Evolutionary conservation across 2,113 vertebrate species (phyloP), one percentile per base, ranked within the genome.

Genomic region (Misgurnus mizolepis): DNA sequence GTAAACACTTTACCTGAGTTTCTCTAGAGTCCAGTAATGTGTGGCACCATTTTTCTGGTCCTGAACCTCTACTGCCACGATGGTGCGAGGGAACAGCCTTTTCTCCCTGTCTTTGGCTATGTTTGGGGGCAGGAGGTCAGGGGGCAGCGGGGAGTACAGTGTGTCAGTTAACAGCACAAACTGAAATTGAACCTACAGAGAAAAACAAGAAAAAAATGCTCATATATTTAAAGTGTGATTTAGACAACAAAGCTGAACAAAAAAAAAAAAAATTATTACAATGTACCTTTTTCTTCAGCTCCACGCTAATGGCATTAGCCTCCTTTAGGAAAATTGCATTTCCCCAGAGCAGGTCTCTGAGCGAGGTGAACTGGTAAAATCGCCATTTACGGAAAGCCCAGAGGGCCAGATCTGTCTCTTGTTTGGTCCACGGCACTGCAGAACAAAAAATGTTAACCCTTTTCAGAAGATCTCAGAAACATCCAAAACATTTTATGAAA

Each of bases 381-480:
- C 95, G 96, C 98, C 98, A 99, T 89, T 98, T 99, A 65, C 98
- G 94, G 90, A 98, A 98, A 75, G 95, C 97, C 97, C 98, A 99
- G 69, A 98, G 91, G 0, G 97, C 96, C 80, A 98, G 89, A 86
- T 98, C 96, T 0, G 95, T 96, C 84, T 99, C 97, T 9, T 91
- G 90, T 50, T 91, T 92, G 0, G 96, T 98, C 97, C 98, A 99
- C 0, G 94, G 94, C 85, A 98, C 97, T 98, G 89, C 55, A 73
- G 18, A 18, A 81, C 11, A 65, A 77, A 66, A 47, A 53, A 66
- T 41, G 55, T 14, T 8, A 66, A 22, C 15, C n/a, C 17, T 55
- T 53, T 55, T 14, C 5, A 66, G 49, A 49, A 5, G 40, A 11
- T 27, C 8, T 39, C 14, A 17, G 47, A 49, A 62, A 17, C 22